A percentile compares a stretch with the other conserved stretches of the same genome.
These are phyloP conservation scores for Xenops minutus DNA, from an alignment of 2,797 vertebrate species.

Conservation along the genomic window DNA sequence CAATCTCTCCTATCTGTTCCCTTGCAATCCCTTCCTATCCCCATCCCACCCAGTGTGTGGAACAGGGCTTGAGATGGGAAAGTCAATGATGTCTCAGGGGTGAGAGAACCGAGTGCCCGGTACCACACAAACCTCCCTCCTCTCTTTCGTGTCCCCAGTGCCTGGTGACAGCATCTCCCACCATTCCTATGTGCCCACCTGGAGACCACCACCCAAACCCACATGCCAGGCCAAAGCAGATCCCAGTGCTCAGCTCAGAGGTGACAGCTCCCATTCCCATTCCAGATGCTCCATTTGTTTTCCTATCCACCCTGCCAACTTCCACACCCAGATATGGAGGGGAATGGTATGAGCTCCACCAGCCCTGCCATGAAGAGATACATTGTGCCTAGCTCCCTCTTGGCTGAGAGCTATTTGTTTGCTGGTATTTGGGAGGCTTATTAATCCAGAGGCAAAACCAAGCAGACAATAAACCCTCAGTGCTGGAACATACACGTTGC, in stretches of 20 bases:
- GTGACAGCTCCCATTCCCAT: background rate
- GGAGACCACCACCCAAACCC: background rate
- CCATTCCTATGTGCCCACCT: background rate
- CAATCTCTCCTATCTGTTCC: too few species aligned
- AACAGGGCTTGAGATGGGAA: background rate
- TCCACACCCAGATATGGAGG: rapidly evolving
- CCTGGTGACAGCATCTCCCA: background rate
- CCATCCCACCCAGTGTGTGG: rapidly evolving
- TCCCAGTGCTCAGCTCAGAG: background rate
- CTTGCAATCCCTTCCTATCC: background rate
- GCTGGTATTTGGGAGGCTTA: background rate
- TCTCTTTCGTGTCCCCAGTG: rapidly evolving
- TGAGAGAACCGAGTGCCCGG: background rate
- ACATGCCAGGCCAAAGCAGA: rapidly evolving
- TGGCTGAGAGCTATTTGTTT: background rate
- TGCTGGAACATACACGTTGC: background rate
- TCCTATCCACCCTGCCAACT: background rate
- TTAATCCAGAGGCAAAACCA: background rate
- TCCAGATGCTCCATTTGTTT: background rate
- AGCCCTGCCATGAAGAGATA: background rate
- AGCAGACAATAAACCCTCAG: slow-evolving; percentile 22
- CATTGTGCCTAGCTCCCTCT: background rate
- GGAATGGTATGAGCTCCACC: rapidly evolving
- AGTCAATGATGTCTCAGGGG: background rate
- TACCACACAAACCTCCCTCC: background rate